Evolutionary conservation across 2,797 vertebrate genomes (phyloP).

Genomic region (Poecilia picta): DNA sequence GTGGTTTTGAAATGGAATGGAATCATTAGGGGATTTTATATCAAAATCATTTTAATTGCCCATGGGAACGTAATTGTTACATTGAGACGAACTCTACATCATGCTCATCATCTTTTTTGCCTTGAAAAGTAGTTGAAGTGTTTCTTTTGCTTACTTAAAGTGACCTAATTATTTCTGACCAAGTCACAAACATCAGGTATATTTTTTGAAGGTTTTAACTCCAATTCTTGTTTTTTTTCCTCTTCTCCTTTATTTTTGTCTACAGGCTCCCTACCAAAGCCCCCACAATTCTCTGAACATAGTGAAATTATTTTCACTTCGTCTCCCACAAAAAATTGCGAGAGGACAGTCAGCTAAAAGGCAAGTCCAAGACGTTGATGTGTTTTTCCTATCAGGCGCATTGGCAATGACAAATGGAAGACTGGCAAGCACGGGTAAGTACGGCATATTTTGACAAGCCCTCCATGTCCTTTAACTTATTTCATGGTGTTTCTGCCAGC

Average conservation of each 20-base stretch:
- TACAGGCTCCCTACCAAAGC: too few species aligned
- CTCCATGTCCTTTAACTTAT: slow-evolving; percentile 15
- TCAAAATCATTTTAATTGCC: slow-evolving; percentile 43
- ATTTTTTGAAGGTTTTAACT: slow-evolving; percentile 10
- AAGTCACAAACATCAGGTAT: slow-evolving; percentile 9
- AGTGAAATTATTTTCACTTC: not conserved
- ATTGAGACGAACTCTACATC: slow-evolving; percentile 24
- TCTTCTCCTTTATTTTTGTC: slow-evolving; percentile 8
- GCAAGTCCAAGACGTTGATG: not conserved
- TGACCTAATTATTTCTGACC: slow-evolving; percentile 16
- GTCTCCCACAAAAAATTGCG: too few species aligned
- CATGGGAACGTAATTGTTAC: slow-evolving; percentile 12
- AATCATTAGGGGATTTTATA: slow-evolving; percentile 56
- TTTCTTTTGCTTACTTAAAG: not conserved
- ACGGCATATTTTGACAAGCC: slow-evolving; percentile 18
- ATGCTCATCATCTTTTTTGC: slow-evolving; percentile 11
- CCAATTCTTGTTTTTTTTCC: slow-evolving; percentile 21
- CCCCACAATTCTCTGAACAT: not conserved
- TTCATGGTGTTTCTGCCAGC: slow-evolving; percentile 41
- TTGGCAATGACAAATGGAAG: slow-evolving; percentile 13
- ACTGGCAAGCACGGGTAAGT: not conserved
- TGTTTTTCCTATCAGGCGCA: slow-evolving; percentile 3
- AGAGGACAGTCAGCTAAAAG: not conserved
- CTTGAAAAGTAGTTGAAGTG: slow-evolving; percentile 4
- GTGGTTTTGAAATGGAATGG: slow-evolving; percentile 41